Conservation (phyloP, 2,888 invertebrate genomes). For the Apotomis capreana region DNA sequence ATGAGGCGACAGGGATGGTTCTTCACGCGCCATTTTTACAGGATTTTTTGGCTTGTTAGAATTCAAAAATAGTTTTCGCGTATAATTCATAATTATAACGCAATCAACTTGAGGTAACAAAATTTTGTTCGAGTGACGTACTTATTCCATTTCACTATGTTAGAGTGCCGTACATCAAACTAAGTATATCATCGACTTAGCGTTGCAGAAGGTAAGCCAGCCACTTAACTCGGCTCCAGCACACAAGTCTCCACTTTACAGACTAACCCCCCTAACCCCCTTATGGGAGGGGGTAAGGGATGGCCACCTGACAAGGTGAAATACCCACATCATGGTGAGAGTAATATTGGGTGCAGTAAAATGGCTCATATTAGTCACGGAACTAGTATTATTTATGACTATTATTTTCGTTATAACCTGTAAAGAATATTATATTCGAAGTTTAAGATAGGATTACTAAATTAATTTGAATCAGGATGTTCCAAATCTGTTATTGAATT, state of each 20-base stretch:
- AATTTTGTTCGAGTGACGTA: not conserved
- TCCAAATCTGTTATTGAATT: no score
- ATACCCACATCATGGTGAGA: not conserved
- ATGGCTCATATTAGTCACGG: not conserved
- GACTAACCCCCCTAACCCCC: constrained; percentile 17
- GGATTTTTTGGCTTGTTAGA: no score
- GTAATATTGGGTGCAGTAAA: not conserved
- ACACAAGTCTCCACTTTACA: constrained; percentile 24
- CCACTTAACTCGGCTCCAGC: constrained; percentile 32
- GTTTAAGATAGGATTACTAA: no score
- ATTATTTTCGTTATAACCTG: no score
- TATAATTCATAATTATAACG: no score
- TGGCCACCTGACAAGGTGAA: constrained; percentile 17
- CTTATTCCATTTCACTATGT: constrained; percentile 2
- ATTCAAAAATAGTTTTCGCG: no score
- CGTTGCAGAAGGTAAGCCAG: constrained; percentile 33
- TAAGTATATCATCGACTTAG: constrained; percentile 28
- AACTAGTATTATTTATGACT: no score
- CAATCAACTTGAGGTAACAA: no score
- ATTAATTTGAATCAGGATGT: no score
- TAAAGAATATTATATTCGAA: no score
- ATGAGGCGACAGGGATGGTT: no score
- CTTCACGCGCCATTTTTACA: no score
- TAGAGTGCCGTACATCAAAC: constrained; percentile 20
- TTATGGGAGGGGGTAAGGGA: constrained; percentile 11